These are phyloP conservation scores for Chionoecetes opilio DNA, from an alignment of 1,140 invertebrate genomes.

Conservation along the genomic window DNA sequence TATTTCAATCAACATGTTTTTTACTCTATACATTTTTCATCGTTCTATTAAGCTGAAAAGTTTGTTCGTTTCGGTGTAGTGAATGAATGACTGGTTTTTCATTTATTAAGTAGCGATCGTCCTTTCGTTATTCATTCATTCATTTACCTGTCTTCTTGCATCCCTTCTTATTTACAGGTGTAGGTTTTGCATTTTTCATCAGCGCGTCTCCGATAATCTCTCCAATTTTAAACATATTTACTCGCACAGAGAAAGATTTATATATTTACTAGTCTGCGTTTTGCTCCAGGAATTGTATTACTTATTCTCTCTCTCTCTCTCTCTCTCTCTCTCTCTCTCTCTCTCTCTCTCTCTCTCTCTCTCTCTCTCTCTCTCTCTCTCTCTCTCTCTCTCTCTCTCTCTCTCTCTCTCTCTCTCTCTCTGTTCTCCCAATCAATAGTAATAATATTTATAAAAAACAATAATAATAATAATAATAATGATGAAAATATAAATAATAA, in stretches of 20 bases:
- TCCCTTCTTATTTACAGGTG: background rate
- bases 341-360: too few relatives aligned
- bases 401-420: too few relatives aligned
- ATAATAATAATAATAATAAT: slow-evolving; percentile 32
- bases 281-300: background rate
- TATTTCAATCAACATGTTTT: too few relatives aligned
- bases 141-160: background rate
- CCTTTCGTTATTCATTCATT: too few relatives aligned
- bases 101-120: too few relatives aligned
- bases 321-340: too few relatives aligned
- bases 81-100: too few relatives aligned
- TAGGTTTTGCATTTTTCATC: background rate
- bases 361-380: too few relatives aligned
- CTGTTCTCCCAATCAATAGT: background rate
- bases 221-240: slow-evolving; percentile 9
- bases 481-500: background rate
- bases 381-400: too few relatives aligned
- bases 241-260: background rate
- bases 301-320: background rate
- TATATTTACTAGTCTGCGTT: background rate
- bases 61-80: too few relatives aligned
- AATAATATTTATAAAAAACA: background rate
- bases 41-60: too few relatives aligned
- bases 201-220: background rate
- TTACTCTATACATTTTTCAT: too few relatives aligned